A percentile compares a stretch with the other conserved stretches of the same genome.
These are phyloP conservation scores for Brachyptera risi DNA, from an alignment of 2,888 invertebrate species.

Conservation along the genomic window DNA sequence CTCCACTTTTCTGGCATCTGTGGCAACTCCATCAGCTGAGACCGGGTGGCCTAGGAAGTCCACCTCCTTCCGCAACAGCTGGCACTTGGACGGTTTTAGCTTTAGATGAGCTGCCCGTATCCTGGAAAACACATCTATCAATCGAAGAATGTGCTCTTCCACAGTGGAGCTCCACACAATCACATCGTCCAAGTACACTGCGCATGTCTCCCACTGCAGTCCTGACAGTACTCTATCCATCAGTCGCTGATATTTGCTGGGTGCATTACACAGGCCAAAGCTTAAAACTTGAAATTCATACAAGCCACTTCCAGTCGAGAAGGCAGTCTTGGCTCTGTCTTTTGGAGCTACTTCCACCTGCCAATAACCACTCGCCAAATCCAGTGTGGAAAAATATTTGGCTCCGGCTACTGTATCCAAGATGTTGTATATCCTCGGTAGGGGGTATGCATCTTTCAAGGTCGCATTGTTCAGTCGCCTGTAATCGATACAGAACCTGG, in stretches of 20 bases:
- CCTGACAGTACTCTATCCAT: neutral
- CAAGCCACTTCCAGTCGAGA: neutral
- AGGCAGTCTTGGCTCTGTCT: neutral
- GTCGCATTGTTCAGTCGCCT: neutral
- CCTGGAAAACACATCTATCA: neutral
- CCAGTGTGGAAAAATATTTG: neutral
- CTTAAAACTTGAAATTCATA: neutral
- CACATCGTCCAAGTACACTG: conserved; percentile 1
- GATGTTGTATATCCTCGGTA: neutral
- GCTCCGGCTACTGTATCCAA: neutral
- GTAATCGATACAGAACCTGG: neutral
- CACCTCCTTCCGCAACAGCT: neutral
- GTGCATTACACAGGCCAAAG: neutral
- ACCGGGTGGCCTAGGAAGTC: neutral
- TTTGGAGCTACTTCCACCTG: neutral
- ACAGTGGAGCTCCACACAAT: neutral
- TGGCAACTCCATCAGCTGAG: neutral
- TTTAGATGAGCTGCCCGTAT: neutral
- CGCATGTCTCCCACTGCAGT: neutral
- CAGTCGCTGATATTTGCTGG: neutral
- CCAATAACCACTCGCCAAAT: neutral
- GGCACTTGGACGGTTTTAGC: conserved; percentile 6
- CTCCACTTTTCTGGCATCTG: neutral
- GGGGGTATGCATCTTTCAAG: neutral
- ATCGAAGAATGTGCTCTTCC: neutral